Conservation (phyloP, 2,888 invertebrate species). For the Timema podura region DNA sequence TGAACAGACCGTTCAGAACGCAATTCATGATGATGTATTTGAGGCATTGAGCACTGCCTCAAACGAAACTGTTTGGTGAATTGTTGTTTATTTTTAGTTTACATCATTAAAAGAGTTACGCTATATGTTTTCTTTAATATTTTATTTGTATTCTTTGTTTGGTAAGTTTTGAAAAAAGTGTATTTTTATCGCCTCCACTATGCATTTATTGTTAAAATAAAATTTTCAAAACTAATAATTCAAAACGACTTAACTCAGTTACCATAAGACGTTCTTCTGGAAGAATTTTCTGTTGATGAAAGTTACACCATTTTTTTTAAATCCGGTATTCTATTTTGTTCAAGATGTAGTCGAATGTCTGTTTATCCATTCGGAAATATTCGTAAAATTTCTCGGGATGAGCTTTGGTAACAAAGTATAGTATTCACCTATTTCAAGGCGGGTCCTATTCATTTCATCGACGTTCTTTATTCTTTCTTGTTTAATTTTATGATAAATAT, state of each 20-base stretch:
- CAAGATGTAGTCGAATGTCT: not conserved
- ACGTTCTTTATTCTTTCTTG: not conserved
- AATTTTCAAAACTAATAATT: slow-evolving; percentile 3
- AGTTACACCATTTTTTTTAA: not conserved
- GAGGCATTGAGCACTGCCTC: too few relatives aligned
- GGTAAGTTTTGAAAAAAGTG: too few relatives aligned
- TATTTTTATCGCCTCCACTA: not conserved
- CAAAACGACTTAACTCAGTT: not conserved
- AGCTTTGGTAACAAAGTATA: not conserved
- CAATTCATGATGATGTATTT: too few relatives aligned
- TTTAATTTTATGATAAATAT: not conserved
- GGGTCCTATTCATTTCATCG: not conserved
- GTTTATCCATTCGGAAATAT: slow-evolving; percentile 2
- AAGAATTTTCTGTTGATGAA: slow-evolving; percentile 5
- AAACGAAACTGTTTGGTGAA: too few relatives aligned
- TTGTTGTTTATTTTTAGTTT: too few relatives aligned
- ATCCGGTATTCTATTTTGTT: not conserved
- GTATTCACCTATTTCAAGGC: not conserved
- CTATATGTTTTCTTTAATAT: too few relatives aligned
- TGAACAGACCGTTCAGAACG: not conserved
- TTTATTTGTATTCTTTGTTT: too few relatives aligned
- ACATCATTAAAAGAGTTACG: too few relatives aligned
- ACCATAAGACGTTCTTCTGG: not conserved
- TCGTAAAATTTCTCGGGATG: not conserved
- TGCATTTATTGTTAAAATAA: not conserved